phyloP scores from a whole-genome alignment of 2,888 invertebrate species.

The Crioceris asparagi region DNA sequence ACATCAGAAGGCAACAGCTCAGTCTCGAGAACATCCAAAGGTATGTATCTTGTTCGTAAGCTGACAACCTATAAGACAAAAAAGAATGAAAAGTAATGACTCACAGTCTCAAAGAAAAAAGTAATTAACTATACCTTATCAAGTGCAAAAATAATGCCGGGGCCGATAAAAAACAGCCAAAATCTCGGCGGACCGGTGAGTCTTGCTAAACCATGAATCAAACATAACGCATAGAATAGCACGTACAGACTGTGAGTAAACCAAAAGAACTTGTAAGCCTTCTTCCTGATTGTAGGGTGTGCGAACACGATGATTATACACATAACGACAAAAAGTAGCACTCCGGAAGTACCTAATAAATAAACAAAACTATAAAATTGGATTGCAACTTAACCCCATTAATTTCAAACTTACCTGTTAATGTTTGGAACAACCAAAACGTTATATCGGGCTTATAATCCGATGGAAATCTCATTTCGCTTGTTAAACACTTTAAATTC shows the following conservation, averaged over 20 bases:
- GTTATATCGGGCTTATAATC: constrained; percentile 90
- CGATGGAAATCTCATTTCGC: constrained; percentile 87
- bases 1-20: constrained; percentile 89
- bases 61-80: constrained; percentile 62
- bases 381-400: not conserved
- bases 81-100: not conserved
- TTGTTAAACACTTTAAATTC: constrained; percentile 82
- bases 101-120: not conserved
- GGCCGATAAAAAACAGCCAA: constrained; percentile 89
- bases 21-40: constrained; percentile 86
- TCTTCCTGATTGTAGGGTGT: constrained; percentile 82
- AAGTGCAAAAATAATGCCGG: constrained; percentile 77
- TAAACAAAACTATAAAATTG: constrained; percentile 1
- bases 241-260: constrained; percentile 85
- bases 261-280: constrained; percentile 94
- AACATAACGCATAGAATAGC: constrained; percentile 69
- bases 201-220: constrained; percentile 84
- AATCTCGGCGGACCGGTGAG: constrained; percentile 86
- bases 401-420: constrained; percentile 70
- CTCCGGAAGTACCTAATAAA: constrained; percentile 68
- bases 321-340: constrained; percentile 80
- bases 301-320: constrained; percentile 95
- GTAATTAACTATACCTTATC: constrained; percentile 56
- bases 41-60: constrained; percentile 80
- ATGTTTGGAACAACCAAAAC: constrained; percentile 91